phyloP scores from a whole-genome alignment of 2,888 invertebrate genomes.

The Dasypogon diadema region DNA sequence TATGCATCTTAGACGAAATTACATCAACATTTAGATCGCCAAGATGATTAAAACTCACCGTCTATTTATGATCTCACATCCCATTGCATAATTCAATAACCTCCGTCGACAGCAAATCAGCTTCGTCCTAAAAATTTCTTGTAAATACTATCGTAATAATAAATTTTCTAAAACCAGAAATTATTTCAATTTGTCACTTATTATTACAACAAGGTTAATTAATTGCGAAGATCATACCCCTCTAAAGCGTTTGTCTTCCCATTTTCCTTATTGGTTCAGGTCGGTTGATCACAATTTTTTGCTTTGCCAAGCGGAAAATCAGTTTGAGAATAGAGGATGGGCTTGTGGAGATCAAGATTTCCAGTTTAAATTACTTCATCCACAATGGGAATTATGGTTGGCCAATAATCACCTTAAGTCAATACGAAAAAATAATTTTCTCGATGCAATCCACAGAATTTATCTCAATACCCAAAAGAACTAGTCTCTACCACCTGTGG shows the following conservation, averaged over 20 bases:
- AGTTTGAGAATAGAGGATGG: neutral
- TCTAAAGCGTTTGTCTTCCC: neutral
- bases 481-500: neutral
- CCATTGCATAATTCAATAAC: too few species aligned
- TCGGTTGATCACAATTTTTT: constrained; percentile 48
- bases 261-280: constrained; percentile 42
- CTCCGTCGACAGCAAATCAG: too few species aligned
- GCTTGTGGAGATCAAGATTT: neutral
- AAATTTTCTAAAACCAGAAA: neutral
- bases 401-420: too few species aligned
- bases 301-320: constrained; percentile 52
- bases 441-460: too few species aligned
- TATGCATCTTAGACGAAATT: too few species aligned
- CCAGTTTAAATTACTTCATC: constrained; percentile 14
- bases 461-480: too few species aligned
- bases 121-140: too few species aligned
- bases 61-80: too few species aligned
- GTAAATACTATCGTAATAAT: neutral
- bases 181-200: neutral
- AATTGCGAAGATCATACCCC: neutral
- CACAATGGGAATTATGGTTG: too few species aligned
- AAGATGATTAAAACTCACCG: too few species aligned
- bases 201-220: neutral
- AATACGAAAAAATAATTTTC: too few species aligned
- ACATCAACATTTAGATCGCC: too few species aligned